Base-by-base conservation (phyloP, 1,140 invertebrate species). In the Hyles euphorbiae region DNA sequence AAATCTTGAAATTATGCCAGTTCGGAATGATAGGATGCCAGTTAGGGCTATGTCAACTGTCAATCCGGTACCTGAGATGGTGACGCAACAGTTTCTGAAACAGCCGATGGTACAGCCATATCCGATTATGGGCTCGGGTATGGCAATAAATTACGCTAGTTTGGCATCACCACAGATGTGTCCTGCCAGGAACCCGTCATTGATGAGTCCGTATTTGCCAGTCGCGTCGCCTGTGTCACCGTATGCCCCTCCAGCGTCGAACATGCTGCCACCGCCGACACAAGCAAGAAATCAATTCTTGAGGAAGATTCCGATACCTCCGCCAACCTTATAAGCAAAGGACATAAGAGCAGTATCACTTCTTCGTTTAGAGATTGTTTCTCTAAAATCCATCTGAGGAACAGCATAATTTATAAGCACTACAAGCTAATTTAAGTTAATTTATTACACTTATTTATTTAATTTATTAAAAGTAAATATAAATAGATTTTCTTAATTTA, bases 141-240 rank as follows among this genome's bases (percentile, higher is more conserved):
- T 40, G n/a, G n/a, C 11, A n/a, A n/a, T n/a, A n/a, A 48, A 48
- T 48, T 48, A 48, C n/a, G 10, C 1, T 8, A 40, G 36, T 5
- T 2, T 40, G 36, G 5, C 22, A 11, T 48, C 47, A 6, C 44
- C 44, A 6, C 9, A 48, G 7, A 11, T 5, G 10, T n/a, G 5
- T 12, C 46, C 46, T 12, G 46, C 5, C 10, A 47, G 6, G 46
- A 22, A 12, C 7, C 46, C 46, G 6, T 11, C 10, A n/a, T 5
- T n/a, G 12, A 11, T 10, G 0, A 82, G 67, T 55, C 76, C 76
- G 0, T 77, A 72, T 8, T 43, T 82, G 32, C 79, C 81, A 33
- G 63, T 69, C 0, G 79, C 79, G 2, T 82, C 79, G 0, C 79
- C 81, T 0, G 60, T 82, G 0, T 84, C 79, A 0, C 65, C 73